Base-by-base conservation (phyloP, 2,113 vertebrate genomes). In the Uropsilus gracilis region DNA sequence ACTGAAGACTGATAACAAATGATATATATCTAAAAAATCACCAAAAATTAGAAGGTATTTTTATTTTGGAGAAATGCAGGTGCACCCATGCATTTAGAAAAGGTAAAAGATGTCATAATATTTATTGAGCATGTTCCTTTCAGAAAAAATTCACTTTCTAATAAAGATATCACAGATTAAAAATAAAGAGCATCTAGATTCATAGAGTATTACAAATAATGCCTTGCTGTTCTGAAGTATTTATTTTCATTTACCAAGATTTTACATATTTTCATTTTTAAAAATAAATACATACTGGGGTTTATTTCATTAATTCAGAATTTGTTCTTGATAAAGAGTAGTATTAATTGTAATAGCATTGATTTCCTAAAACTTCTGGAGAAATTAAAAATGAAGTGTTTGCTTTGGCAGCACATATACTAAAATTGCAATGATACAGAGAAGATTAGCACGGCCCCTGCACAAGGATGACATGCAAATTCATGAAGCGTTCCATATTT, bases 151-250 rank as follows among this genome's bases (percentile, higher is more conserved):
- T 80, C 86, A 22, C 46, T 73, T 53, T 96, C 88, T 20, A 90
- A 39, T 48, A 81, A 89, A 17, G 32, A 14, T 71, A 90, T 72
- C 44, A 93, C 34, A n/a, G 53, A 80, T 94, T 53, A 59, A 16
- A 57, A 93, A 92, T 77, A 32, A 86, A 59, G 86, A 48, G 30
- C 55, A 28, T 95, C 50, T n/a, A 88, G 61, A 72, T 90, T 68
- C 39, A 81, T 63, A 89, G 37, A 83, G n/a, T 57, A 59, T 63
- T 83, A 89, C 85, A 86, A 96, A 94, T 53, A 87, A 22, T 57
- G 30, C 14, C 26, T 57, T 95, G 83, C 71, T 92, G 88, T 37
- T 72, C 55, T 88, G 87, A 97, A 96, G 86, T 94, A 46, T 77
- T 95, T 85, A 81, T 37, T 44, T 57, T 34, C 39, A 85, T 90